Base-by-base conservation (phyloP, 2,113 vertebrate species). In the Equus przewalskii region DNA sequence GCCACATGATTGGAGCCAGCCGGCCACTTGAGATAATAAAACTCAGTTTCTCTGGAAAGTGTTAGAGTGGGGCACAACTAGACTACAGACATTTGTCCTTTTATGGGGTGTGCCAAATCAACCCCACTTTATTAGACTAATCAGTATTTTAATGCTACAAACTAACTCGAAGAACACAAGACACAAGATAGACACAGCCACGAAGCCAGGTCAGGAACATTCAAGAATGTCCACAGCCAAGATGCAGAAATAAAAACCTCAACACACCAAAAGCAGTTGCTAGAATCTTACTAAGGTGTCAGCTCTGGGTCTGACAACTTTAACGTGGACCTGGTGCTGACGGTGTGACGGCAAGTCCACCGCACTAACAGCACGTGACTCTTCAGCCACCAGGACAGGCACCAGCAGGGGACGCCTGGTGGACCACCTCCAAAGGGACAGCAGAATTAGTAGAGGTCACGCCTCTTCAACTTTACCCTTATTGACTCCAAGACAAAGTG, bases 311-410 rank as follows among this genome's bases (percentile, higher is more conserved):
- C 4, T 56, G 62, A 26, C 36, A 41, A 36, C 54, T 65, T 16
- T n/a, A 24, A 14, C 0, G 28, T 1, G 8, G 75, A 81, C n/a
- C 11, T 8, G 5, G 28, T 6, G 24, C 6, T 4, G 5, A 26
- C 30, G 21, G 10, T 15, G 6, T 30, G 14, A 13, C n/a, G 58
- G 12, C 5, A 4, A 3, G 15, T 7, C 36, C 46, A 8, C 79
- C 41, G 30, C 0, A 5, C 13, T 19, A 62, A 24, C 0, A 0
- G 15, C 54, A 14, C 28, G 7, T 0, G 26, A 12, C 36, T 22
- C 30, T 24, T n/a, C 7, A 44, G 78, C 30, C 67, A 30, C 58
- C n/a, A 44, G 41, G 22, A 60, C 79, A 78, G 60, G 65, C 22
- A 1, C 62, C 44, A 9, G 56, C 18, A 15, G 33, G 76, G 6